Percentiles rank a stretch among this genome's conserved stretches.
Evolutionary conservation across 2,113 vertebrate genomes (phyloP).

Genomic region (Menura novaehollandiae): DNA sequence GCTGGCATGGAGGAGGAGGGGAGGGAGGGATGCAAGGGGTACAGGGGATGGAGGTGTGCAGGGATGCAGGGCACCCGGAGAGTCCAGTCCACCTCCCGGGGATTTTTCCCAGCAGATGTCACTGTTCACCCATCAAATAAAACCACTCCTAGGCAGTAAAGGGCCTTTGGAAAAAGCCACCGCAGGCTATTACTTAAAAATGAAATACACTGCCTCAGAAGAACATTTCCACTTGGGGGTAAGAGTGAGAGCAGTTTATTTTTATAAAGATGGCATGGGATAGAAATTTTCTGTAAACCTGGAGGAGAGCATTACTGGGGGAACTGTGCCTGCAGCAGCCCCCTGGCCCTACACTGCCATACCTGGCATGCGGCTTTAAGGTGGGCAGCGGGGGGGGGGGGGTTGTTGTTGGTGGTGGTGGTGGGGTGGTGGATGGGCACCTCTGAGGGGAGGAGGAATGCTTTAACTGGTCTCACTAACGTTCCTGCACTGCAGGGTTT

Average conservation of each 20-base stretch:
- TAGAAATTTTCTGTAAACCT: neutral
- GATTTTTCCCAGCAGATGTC: conserved; percentile 63
- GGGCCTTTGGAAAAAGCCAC: neutral
- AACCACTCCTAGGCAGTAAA: neutral
- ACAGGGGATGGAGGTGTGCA: neutral
- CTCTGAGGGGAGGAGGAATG: neutral
- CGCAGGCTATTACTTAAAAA: neutral
- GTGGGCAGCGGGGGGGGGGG: fast-evolving
- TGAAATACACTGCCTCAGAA: neutral
- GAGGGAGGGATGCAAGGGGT: no score
- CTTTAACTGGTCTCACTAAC: neutral
- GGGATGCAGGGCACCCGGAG: neutral
- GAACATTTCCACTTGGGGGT: neutral
- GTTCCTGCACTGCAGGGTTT: neutral
- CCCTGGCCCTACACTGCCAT: fast-evolving
- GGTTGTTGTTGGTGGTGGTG: no score
- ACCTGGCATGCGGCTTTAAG: neutral
- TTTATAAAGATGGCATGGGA: neutral
- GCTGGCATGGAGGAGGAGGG: neutral
- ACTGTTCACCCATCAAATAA: conserved; percentile 57
- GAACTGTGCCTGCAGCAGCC: neutral
- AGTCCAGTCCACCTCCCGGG: neutral
- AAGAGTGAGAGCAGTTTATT: neutral
- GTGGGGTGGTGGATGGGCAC: neutral
- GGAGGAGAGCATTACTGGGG: fast-evolving